phyloP scores from a whole-genome alignment of 2,888 invertebrate genomes.

The Alloplasta piceator region DNA sequence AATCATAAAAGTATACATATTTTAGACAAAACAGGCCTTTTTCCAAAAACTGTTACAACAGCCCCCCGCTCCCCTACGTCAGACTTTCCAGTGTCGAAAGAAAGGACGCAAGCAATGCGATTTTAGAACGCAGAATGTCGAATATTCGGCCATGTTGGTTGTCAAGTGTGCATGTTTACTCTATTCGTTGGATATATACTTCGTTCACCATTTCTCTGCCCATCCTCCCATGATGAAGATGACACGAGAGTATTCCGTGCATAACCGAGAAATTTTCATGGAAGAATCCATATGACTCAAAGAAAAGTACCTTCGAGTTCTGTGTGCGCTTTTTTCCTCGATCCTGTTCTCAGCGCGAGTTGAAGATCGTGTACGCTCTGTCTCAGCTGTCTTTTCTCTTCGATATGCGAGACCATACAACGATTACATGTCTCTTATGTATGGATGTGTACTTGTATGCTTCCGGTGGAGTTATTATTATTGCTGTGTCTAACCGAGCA shows the following conservation, averaged over 20 bases:
- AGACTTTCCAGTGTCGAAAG: too few species aligned
- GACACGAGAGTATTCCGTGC: constrained; percentile 36
- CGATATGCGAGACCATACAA: constrained; percentile 1
- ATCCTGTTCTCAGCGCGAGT: constrained; percentile 15
- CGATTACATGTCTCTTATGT: not conserved
- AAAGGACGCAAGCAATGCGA: too few species aligned
- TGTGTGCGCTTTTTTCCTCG: constrained; percentile 15
- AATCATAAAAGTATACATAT: too few species aligned
- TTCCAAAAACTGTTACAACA: too few species aligned
- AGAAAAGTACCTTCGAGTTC: constrained; percentile 30
- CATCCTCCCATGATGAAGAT: constrained; percentile 28
- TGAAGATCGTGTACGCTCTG: constrained; percentile 1
- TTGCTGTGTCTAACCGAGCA: constrained; percentile 53
- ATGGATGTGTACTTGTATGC: constrained; percentile 11
- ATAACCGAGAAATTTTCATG: constrained; percentile 38
- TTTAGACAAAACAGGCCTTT: too few species aligned
- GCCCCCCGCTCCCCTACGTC: too few species aligned
- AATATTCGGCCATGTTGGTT: too few species aligned
- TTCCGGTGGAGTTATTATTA: constrained; percentile 59
- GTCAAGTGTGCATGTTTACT: not conserved
- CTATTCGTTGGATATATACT: constrained; percentile 23
- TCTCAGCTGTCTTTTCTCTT: constrained; percentile 21
- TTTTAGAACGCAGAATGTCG: too few species aligned
- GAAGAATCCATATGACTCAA: constrained; percentile 47
- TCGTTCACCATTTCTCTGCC: constrained; percentile 33